A percentile compares a stretch with the other conserved stretches of the same genome.
phyloP scores from a whole-genome alignment of 1,140 invertebrate species.

The Arion vulgaris region DNA sequence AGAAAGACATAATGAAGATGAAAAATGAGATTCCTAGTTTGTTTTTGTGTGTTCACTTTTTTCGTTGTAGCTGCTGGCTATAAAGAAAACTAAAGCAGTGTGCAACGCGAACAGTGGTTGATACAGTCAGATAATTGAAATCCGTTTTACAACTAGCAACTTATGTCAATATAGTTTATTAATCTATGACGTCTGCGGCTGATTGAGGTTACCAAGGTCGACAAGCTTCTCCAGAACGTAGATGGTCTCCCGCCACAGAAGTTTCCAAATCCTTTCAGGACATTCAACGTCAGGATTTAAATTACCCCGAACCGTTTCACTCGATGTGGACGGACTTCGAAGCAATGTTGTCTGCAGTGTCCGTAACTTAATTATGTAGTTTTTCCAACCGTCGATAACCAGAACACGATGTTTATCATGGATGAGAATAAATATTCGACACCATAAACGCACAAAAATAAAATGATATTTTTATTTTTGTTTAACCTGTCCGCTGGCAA shows the following conservation, averaged over 20 bases:
- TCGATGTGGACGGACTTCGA: background rate
- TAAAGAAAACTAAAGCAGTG: background rate
- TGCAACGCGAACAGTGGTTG: background rate
- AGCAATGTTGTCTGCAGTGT: conserved; percentile 8
- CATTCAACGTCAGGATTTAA: conserved; percentile 22
- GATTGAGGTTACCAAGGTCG: conserved; percentile 24
- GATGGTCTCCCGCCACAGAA: background rate
- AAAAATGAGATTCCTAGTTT: too few relatives aligned
- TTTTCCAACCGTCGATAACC: background rate
- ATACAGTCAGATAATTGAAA: conserved; percentile 20
- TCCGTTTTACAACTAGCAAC: conserved; percentile 15
- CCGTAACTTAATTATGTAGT: background rate
- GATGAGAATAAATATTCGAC: background rate
- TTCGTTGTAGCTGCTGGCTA: too few relatives aligned
- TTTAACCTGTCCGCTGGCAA: background rate
- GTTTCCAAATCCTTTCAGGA: conserved; percentile 6
- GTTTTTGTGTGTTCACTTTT: too few relatives aligned
- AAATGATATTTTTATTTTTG: conserved; percentile 8
- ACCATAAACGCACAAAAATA: background rate
- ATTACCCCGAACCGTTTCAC: background rate
- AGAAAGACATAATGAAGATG: too few relatives aligned
- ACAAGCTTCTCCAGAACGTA: background rate
- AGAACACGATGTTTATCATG: background rate
- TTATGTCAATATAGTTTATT: conserved; percentile 29
- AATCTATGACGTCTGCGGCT: conserved; percentile 13